Base-by-base conservation (phyloP, 2,113 vertebrate species). In the Corvus hawaiiensis region DNA sequence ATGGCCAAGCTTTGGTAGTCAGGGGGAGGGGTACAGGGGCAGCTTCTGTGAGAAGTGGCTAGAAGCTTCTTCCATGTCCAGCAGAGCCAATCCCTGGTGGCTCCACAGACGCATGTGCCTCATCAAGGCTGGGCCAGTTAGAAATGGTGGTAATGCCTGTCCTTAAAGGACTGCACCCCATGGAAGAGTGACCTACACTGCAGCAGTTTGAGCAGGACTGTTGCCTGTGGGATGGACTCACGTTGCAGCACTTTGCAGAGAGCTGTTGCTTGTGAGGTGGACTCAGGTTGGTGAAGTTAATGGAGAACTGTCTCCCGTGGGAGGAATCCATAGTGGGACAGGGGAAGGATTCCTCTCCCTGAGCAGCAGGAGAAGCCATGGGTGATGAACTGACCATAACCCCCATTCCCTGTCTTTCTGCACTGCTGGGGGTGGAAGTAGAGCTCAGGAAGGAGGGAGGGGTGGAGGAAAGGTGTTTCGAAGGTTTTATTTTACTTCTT, bases 211-310 rank as follows among this genome's bases (percentile, higher is more conserved):
- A 61, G 54, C 37, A 44, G 46, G 17, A 52, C 44, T 32, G 32
- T 8, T 43, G 62, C n/a, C 62, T 21, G 27, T 61, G 54, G 54
- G 27, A 52, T 51, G 62, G 21, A 27, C 32, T 37, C 54, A 12
- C 2, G 3, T 1, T 51, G 52, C 2, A 8, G 52, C 32, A 67
- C 24, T 43, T 67, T 0, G 1, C 37, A 37, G 52, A 23, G n/a
- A 51, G 37, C 21, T 51, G 21, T 51, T 86, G 44, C 37, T 68
- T 44, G 13, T 37, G 72, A 32, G 26, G 35, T 44, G 54, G 52
- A 37, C 21, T 52, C 33, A 33, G 9, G 37, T 0, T 77, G 54
- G 46, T 33, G 55, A 78, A 69, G 12, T 62, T 54, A 3, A 46
- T 78, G 33, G 54, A 44, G 63, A 69, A 7, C 18, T 52, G 32